Evolutionary conservation across 2,888 invertebrate species (phyloP), one percentile per base, ranked within the genome.

Genomic region (Xylota sylvarum): DNA sequence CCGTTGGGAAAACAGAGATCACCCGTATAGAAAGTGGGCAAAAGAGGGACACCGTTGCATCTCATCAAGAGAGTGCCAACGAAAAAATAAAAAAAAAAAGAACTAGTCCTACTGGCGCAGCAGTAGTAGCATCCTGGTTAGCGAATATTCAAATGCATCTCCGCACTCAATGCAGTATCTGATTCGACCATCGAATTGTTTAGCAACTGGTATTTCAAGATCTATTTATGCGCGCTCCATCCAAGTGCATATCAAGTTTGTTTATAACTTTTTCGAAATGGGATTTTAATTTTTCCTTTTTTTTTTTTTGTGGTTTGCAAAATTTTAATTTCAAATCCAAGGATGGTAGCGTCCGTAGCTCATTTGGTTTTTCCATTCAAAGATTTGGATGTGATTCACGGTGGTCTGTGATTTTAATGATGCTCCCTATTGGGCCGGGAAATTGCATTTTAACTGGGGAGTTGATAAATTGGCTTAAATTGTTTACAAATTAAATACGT

Each of bases 131-230:
- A 85, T 85, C 86, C 77, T 78, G 48, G 86, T 82, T 86, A 82
- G 67, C 77, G 69, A 69, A 77, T 86, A 86, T 86, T 86, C 86
- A 86, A 86, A 86, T 86, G 73, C 23, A 69, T 32, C 60, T 48
- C 17, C 60, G 23, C 62, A 10, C 55, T 17, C 10, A 50, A 17
- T 52, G 43, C 76, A 52, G 65, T 81, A 86, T 86, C 85, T 76
- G 55, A 77, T 80, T 77, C 81, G 81, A 81, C 81, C 85, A 86
- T 86, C 85, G 72, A 81, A 81, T 60, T 67, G 73, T 43, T 56
- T n/a, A 50, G 62, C 73, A 86, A 86, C 82, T 82, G 77, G 82
- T 82, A 81, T 78, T 82, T 73, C 82, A 56, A 81, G 86, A 82
- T 69, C 52, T 77, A 23, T 43, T 50, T 30, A 17, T 62, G 65